phyloP scores from a whole-genome alignment of 2,797 vertebrate genomes.

The Dallia pectoralis region DNA sequence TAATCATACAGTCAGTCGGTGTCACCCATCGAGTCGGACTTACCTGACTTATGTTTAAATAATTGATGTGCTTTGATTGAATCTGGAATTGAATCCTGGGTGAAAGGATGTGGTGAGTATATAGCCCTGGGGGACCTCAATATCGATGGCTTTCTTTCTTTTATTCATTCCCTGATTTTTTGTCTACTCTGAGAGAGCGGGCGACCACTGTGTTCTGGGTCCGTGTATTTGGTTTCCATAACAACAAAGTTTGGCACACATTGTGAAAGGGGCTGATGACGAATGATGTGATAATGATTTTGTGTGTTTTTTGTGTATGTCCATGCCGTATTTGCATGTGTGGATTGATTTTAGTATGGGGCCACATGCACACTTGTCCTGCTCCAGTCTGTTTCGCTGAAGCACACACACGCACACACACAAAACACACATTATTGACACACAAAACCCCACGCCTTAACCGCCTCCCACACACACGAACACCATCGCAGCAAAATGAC shows the following conservation, averaged over 20 bases:
- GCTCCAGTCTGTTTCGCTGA: not conserved
- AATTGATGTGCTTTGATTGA: slow-evolving; percentile 9
- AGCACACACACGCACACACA: not conserved
- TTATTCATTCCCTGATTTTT: not conserved
- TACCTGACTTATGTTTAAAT: slow-evolving; percentile 21
- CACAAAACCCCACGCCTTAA: not conserved
- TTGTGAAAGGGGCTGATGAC: not conserved
- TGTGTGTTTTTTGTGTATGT: slow-evolving; percentile 7
- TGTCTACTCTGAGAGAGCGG: not conserved
- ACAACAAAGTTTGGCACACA: not conserved
- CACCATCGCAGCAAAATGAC: slow-evolving; percentile 25
- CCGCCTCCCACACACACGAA: not conserved
- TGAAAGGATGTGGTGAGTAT: not conserved
- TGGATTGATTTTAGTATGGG: not conserved
- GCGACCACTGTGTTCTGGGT: not conserved
- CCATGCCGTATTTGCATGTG: not conserved
- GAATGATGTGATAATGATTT: not conserved
- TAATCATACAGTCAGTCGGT: not conserved
- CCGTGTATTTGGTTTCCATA: slow-evolving; percentile 8
- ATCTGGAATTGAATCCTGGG: slow-evolving; percentile 8
- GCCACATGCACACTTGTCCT: not conserved
- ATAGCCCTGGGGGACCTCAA: not conserved
- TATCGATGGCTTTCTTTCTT: not conserved
- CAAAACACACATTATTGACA: not conserved
- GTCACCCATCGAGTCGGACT: slow-evolving; percentile 7